Base-by-base conservation (phyloP, 2,888 invertebrate species). In the Drosophila mayaguana region DNA sequence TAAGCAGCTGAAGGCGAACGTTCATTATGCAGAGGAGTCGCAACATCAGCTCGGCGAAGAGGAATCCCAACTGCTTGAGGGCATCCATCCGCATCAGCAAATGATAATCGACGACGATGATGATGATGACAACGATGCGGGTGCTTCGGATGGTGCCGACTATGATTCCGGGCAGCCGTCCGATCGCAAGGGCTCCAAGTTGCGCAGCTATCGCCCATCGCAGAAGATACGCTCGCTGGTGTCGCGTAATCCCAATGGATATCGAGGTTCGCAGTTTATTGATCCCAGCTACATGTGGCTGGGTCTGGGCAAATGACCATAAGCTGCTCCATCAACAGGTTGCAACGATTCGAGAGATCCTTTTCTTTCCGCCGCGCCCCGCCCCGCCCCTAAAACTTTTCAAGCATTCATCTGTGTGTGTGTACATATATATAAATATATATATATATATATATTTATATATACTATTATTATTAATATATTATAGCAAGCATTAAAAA, bases 221-320 rank as follows among this genome's bases (percentile, higher is more conserved):
- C 93, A 93, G 75, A 93, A 93, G 81, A 91, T 94, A 60, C 92
- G 95, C 92, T 95, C 95, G 70, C 93, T 94, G 91, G 94, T 95
- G 86, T 94, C 95, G 85, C 92, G 93, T 61, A 94, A 94, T 83
- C 94, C 94, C 8, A 93, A 92, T 38, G 93, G 93, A 48, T 94
- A 95, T 88, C 95, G 95, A 42, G 94, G 94, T 4, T 94, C 95
- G 56, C 95, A 95, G 88, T 94, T 94, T 77, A 94, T 95, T 85
- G 95, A 95, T 92, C 95, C 95, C 42, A 95, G 94, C 67, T 93
- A 95, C 91, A 94, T 95, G 94, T 95, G 95, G 95, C 93, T 95
- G 43, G 95, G 95, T 16, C 93, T 95, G 78, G 95, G 95, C n/a
- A 89, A 88, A 88, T 87, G 83, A 89, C 89, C 83, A 45, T 80